Conservation (phyloP, 2,797 vertebrate genomes). For the Cossypha dichroa region DNA sequence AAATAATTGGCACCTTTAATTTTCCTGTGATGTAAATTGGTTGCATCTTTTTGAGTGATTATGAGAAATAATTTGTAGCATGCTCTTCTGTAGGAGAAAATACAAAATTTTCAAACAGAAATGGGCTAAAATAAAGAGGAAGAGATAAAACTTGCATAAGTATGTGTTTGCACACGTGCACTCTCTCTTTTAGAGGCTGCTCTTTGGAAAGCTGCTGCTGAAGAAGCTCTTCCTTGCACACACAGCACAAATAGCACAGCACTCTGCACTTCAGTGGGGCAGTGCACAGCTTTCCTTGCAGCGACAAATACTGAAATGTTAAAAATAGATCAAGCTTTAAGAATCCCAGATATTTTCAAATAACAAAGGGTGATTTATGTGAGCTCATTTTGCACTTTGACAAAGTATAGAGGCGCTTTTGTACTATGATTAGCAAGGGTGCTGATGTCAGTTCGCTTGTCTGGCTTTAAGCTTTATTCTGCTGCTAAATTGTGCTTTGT, state of each 20-base stretch:
- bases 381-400: conserved; percentile 76
- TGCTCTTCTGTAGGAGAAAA: not conserved
- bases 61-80: not conserved
- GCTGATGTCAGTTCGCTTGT: conserved; percentile 88
- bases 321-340: conserved; percentile 94
- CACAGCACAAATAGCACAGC: not conserved
- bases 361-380: conserved; percentile 96
- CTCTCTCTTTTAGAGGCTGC: not conserved
- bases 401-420: conserved; percentile 90
- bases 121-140: not conserved
- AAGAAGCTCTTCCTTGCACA: not conserved
- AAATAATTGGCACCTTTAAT: not conserved
- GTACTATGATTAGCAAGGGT: conserved; percentile 87
- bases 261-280: conserved; percentile 7
- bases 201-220: not conserved
- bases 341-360: conserved; percentile 91
- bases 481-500: conserved; percentile 90
- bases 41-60: not conserved
- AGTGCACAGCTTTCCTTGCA: conserved; percentile 5
- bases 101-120: not conserved
- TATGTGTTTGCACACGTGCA: not conserved
- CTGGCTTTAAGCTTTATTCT: conserved; percentile 81
- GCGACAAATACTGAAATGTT: conserved; percentile 71
- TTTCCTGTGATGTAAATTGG: not conserved
- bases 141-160: not conserved